Base-by-base conservation (phyloP, 2,113 vertebrate genomes). In the Antennarius striatus region DNA sequence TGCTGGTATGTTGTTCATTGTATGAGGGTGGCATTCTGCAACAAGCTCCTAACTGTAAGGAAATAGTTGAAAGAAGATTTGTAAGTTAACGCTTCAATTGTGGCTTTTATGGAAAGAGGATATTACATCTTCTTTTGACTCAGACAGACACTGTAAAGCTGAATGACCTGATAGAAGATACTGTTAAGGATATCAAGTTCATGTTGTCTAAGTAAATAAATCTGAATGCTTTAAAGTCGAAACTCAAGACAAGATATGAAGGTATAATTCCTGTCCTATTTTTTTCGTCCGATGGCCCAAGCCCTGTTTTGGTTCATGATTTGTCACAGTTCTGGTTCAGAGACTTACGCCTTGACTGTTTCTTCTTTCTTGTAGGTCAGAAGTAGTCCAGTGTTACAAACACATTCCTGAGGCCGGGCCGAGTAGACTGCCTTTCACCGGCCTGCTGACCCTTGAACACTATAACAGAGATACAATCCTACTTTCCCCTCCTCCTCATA, bases 321-420 rank as follows among this genome's bases (percentile, higher is more conserved):
- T 76, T 75, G 60, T 49, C 46, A 43, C 49, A 58, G 63, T 22
- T 47, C 8, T 0, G 22, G 68, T 78, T 87, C 77, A 79, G 69
- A 80, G 51, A 61, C 73, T 69, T 66, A 45, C 42, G 22, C 48
- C 50, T 71, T 68, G 67, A 13, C 68, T 30, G 11, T 68, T 72
- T 70, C 42, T 80, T 68, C 29, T 39, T 69, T 76, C 68, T 76
- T 64, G 17, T 43, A 66, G 77, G 76, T 86, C 81, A 75, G 72
- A 80, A 75, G 58, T 80, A 64, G 83, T 83, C 73, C 82, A 85
- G 68, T 76, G 52, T 73, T 73, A 80, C 73, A 71, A 58, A 74
- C 53, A 47, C 73, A 75, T 82, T 80, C 77, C 70, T 63, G 46
- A 71, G 56, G 51, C 55, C 42, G 12, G 45, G 29, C 69, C 57